Percentiles rank a stretch among this genome's conserved stretches.
These are phyloP conservation scores for Zoroaster sp. DNA, from an alignment of 53 echinoderm and acorn worm genomes.

Conservation along the genomic window DNA sequence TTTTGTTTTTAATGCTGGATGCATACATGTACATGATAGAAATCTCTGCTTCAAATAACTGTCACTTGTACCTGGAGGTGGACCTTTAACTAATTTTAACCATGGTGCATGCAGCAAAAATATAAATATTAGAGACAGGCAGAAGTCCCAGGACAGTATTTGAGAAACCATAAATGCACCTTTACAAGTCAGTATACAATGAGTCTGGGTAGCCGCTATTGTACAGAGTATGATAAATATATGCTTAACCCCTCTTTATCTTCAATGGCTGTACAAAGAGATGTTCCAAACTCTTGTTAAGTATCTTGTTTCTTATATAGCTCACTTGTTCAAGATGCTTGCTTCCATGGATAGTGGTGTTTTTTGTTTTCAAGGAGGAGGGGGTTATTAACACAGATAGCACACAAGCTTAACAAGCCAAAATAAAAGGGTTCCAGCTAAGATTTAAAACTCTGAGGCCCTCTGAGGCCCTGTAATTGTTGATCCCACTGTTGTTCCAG, in stretches of 20 bases:
- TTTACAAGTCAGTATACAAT: no score
- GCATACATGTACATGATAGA: no score
- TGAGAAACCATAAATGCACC: no score
- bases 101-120: no score
- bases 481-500: conserved; percentile 47
- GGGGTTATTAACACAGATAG: conserved; percentile 6
- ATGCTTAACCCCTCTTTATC: not conserved
- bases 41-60: no score
- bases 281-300: not conserved
- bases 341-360: conserved; percentile 17
- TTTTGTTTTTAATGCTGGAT: no score
- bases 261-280: not conserved
- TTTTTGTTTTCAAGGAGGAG: not conserved
- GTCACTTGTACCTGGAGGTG: no score
- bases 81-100: no score
- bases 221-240: not conserved
- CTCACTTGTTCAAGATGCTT: not conserved
- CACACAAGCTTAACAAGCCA: not conserved
- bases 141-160: no score
- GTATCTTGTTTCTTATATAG: not conserved
- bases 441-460: conserved; percentile 4
- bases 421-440: conserved; percentile 36
- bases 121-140: no score
- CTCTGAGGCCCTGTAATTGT: conserved; percentile 36
- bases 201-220: not conserved